Conservation (phyloP, 1,140 invertebrate genomes). For the Hylaeus volcanicus region DNA sequence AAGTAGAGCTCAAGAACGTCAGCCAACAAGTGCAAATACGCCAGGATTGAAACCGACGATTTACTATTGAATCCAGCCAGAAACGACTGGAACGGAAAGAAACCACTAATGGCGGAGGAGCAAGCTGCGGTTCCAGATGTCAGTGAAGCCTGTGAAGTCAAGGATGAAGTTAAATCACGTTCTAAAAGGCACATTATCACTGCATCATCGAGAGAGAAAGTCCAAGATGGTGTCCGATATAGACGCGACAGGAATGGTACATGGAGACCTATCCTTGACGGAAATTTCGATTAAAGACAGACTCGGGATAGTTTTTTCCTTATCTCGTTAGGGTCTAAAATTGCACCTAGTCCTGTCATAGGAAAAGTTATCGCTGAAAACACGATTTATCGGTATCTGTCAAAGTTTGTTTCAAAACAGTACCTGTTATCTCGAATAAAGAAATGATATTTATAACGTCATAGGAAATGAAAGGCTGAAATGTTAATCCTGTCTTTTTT, state of each 20-base stretch:
- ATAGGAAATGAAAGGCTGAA: too few species aligned
- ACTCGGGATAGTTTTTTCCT: too few species aligned
- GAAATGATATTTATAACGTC: too few species aligned
- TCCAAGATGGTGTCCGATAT: background rate
- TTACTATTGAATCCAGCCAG: background rate
- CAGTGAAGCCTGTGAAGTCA: background rate
- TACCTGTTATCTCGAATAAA: too few species aligned
- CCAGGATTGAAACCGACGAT: background rate
- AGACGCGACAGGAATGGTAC: background rate
- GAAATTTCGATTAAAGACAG: background rate
- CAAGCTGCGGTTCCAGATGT: background rate
- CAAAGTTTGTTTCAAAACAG: too few species aligned
- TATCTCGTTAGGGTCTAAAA: too few species aligned
- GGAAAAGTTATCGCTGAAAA: too few species aligned
- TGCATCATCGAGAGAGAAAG: background rate
- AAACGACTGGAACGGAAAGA: background rate
- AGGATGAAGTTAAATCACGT: background rate
- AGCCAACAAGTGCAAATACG: background rate
- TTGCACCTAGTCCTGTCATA: too few species aligned
- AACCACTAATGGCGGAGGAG: background rate
- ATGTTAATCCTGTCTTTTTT: too few species aligned
- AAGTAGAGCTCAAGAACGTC: background rate
- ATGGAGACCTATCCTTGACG: conserved; percentile 9
- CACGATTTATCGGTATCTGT: too few species aligned
- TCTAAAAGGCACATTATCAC: conserved; percentile 33